Conservation (phyloP, 35 echinoderm and acorn worm species). For the Holothuria glaberrima region DNA sequence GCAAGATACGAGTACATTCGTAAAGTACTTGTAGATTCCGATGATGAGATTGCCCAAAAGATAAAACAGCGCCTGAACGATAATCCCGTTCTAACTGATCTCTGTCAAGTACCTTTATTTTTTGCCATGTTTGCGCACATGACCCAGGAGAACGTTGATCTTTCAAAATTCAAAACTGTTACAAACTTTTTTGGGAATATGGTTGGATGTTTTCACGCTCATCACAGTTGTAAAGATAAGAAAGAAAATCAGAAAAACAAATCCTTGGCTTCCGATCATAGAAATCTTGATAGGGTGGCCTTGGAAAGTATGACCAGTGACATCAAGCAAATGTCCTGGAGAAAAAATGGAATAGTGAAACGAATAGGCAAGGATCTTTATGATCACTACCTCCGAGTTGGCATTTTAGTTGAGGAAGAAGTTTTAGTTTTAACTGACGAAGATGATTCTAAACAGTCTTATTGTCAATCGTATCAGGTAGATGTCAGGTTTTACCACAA, state of each 20-base stretch:
- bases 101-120: slow-evolving; percentile 13
- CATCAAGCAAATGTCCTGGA: background rate
- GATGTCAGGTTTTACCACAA: slow-evolving; percentile 22
- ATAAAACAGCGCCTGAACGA: slow-evolving; percentile 3
- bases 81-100: background rate
- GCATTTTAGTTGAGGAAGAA: slow-evolving; percentile 6
- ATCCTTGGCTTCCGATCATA: background rate
- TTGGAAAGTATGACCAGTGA: background rate
- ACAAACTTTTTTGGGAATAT: slow-evolving; percentile 28
- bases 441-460: no score
- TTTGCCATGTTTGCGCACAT: slow-evolving; percentile 10
- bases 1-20: background rate
- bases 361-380: background rate
- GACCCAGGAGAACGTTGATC: background rate
- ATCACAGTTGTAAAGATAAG: background rate
- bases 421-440: background rate
- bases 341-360: background rate
- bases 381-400: background rate
- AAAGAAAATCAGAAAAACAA: background rate
- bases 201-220: background rate
- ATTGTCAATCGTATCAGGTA: no score
- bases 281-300: background rate
- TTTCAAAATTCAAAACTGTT: background rate
- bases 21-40: background rate
- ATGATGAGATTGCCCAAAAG: background rate